A percentile compares a stretch with the other conserved stretches of the same genome.
phyloP scores from a whole-genome alignment of 2,888 invertebrate species.

The Drosophila austrosaltans region DNA sequence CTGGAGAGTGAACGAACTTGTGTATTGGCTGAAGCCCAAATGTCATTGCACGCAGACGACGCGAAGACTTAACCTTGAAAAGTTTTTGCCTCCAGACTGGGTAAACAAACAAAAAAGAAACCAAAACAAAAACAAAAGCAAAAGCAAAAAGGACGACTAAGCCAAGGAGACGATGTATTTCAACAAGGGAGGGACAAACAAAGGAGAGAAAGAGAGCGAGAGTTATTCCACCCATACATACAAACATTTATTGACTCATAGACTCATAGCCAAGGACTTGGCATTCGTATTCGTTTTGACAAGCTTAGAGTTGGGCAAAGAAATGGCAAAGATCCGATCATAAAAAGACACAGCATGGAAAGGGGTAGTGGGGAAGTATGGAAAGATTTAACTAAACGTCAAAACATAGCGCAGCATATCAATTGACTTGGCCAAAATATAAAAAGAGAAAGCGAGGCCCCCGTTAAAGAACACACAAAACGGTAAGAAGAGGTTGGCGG shows the following conservation, averaged over 20 bases:
- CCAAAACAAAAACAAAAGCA: slow-evolving; percentile 44
- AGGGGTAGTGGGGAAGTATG: neutral
- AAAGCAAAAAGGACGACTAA: slow-evolving; percentile 64
- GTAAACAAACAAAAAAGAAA: slow-evolving; percentile 29
- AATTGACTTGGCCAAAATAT: slow-evolving; percentile 70
- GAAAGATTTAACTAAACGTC: slow-evolving; percentile 31
- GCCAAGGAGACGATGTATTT: slow-evolving; percentile 1
- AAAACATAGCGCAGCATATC: slow-evolving; percentile 66
- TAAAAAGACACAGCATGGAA: slow-evolving; percentile 48
- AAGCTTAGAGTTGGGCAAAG: slow-evolving; percentile 15
- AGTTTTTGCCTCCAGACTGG: slow-evolving; percentile 52
- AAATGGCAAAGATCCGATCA: slow-evolving; percentile 40
- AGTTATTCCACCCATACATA: neutral
- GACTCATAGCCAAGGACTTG: slow-evolving; percentile 1
- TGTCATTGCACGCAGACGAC: slow-evolving; percentile 77
- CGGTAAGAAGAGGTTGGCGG: slow-evolving; percentile 52
- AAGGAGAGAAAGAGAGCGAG: slow-evolving; percentile 17
- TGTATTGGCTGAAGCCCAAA: slow-evolving; percentile 41
- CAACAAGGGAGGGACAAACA: neutral
- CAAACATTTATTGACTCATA: slow-evolving; percentile 31
- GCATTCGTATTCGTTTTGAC: slow-evolving; percentile 23
- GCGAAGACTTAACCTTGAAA: slow-evolving; percentile 80
- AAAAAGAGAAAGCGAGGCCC: slow-evolving; percentile 69
- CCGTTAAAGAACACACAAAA: slow-evolving; percentile 68
- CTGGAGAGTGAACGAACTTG: slow-evolving; percentile 64